Conservation (phyloP, 2,888 invertebrate species). For the Mystacides longicornis region DNA sequence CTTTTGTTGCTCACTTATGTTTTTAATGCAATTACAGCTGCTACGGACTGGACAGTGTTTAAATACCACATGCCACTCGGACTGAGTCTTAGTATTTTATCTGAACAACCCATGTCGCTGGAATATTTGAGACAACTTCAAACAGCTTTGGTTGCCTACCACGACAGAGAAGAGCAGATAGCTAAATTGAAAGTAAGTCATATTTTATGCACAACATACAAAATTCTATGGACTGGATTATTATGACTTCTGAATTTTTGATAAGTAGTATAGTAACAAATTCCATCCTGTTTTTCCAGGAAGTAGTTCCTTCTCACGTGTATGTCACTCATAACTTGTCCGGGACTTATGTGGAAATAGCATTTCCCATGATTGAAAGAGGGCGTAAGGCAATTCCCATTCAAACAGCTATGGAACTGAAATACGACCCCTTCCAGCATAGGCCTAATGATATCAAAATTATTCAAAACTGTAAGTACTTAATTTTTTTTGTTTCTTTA, state of each 20-base stretch:
- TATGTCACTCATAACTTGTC: constrained; percentile 7
- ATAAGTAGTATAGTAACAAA: no score
- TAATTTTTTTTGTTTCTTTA: no score
- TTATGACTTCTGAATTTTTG: neutral
- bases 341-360: constrained; percentile 11
- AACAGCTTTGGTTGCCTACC: constrained; percentile 14
- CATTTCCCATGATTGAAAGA: constrained; percentile 6
- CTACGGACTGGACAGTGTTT: constrained; percentile 10
- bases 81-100: constrained; percentile 9
- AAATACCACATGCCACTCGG: constrained; percentile 17
- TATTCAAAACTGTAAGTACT: constrained; percentile 6
- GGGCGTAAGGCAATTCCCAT: neutral
- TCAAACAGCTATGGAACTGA: constrained; percentile 4
- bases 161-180: constrained; percentile 15
- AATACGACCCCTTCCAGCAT: constrained; percentile 15
- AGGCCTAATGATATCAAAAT: constrained; percentile 12
- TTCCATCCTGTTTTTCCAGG: constrained; percentile 10
- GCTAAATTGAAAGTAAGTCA: constrained; percentile 12
- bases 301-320: constrained; percentile 8
- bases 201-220: neutral
- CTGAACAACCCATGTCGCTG: constrained; percentile 11
- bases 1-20: no score
- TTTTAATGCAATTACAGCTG: no score
- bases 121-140: constrained; percentile 13
- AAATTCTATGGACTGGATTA: neutral